These are phyloP conservation scores for Dicyrtomina minuta DNA, from an alignment of 2,888 invertebrate species.

Conservation along the genomic window DNA sequence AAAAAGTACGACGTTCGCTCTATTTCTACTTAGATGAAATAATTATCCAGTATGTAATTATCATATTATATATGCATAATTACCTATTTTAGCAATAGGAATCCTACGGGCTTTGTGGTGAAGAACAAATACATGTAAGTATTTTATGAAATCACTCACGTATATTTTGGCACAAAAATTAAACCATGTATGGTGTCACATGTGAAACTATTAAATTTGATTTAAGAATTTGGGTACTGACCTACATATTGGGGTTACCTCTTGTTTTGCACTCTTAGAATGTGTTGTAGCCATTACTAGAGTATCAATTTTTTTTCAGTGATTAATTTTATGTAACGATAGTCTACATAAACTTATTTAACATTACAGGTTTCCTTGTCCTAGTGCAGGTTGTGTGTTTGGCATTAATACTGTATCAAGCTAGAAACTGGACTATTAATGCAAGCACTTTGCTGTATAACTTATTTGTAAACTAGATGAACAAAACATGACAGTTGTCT, in stretches of 20 bases:
- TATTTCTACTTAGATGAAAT: background rate
- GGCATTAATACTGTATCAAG: slow-evolving; percentile 3
- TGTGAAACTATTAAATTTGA: too few species aligned
- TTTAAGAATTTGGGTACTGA: too few species aligned
- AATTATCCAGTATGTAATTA: background rate
- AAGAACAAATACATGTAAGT: background rate
- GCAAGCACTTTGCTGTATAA: background rate
- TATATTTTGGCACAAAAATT: slow-evolving; percentile 13
- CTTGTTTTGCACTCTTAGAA: too few species aligned
- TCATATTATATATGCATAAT: background rate
- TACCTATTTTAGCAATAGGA: background rate
- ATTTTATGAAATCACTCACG: slow-evolving; percentile 24
- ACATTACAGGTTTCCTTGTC: background rate
- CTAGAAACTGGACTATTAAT: background rate
- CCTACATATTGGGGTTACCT: too few species aligned
- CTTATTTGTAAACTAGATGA: slow-evolving; percentile 11
- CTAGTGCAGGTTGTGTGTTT: background rate
- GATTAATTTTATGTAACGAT: too few species aligned
- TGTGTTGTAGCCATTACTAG: too few species aligned
- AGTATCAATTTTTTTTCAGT: too few species aligned
- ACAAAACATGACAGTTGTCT: slow-evolving; percentile 22
- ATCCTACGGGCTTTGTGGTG: background rate
- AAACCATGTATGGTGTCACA: background rate
- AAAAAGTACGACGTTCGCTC: too few species aligned
- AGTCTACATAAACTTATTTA: too few species aligned